Percentiles rank a stretch among this genome's conserved stretches.
Evolutionary conservation across 2,113 vertebrate genomes (phyloP).

Genomic region (Eulacestoma nigropectus): DNA sequence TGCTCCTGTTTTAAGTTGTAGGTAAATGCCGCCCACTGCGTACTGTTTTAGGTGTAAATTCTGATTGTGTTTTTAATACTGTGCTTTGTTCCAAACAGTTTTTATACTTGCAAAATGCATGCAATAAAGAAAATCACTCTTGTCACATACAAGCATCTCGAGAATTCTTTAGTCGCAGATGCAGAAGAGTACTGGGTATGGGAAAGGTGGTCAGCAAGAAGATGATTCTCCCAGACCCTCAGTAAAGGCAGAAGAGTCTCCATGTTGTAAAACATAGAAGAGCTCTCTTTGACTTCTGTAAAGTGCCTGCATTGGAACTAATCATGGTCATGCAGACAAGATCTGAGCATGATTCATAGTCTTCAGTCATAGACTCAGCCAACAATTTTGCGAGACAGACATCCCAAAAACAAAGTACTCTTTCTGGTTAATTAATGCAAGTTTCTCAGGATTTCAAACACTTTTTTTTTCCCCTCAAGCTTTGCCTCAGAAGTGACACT

Average conservation of each 20-base stretch:
- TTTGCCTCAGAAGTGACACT: neutral
- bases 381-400: neutral
- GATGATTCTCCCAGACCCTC: neutral
- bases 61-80: neutral
- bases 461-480: accelerated
- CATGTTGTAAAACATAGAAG: neutral
- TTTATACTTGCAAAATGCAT: neutral
- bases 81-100: neutral
- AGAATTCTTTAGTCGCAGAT: neutral
- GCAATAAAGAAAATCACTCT: neutral
- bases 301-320: neutral
- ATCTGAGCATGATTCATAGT: neutral
- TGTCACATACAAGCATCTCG: neutral
- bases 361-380: neutral
- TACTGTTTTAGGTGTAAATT: neutral
- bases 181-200: neutral
- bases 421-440: neutral
- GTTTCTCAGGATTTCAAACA: neutral
- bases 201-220: neutral
- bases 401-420: neutral
- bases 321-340: neutral
- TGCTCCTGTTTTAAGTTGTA: neutral
- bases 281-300: neutral
- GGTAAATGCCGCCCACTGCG: neutral
- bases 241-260: neutral